Evolutionary conservation across 1,140 invertebrate species (phyloP).

Genomic region (Eueides isabella): DNA sequence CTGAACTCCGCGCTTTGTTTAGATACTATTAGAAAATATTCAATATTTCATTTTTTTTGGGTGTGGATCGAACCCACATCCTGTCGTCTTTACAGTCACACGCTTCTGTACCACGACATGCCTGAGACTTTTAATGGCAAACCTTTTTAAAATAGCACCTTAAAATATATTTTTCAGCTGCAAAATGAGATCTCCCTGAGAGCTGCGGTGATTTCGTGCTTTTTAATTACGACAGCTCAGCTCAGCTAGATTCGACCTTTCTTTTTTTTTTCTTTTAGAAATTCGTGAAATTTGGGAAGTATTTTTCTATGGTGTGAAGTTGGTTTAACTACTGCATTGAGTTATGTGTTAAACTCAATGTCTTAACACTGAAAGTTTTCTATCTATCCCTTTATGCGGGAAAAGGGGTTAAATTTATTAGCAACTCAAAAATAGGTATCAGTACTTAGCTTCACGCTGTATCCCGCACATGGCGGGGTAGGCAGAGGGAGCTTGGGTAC

Average conservation of each 20-base stretch:
- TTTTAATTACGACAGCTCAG: conserved; percentile 29
- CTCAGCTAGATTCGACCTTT: conserved; percentile 21
- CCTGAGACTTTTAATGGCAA: conserved; percentile 30
- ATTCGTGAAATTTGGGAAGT: background rate
- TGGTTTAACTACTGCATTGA: background rate
- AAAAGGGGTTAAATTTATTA: background rate
- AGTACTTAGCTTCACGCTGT: no score
- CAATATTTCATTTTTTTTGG: no score
- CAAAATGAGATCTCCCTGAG: conserved; percentile 15
- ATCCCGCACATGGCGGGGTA: no score
- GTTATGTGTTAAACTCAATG: no score
- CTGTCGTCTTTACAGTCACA: no score
- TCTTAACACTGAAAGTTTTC: background rate
- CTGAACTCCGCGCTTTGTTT: no score
- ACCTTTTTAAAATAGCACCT: conserved; percentile 33
- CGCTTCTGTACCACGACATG: no score
- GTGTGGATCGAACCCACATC: no score
- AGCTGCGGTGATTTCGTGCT: conserved; percentile 21
- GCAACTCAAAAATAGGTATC: no score
- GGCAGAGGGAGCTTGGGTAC: no score
- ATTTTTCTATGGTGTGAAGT: background rate
- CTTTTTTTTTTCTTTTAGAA: background rate
- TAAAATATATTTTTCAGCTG: conserved; percentile 29
- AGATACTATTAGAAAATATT: no score
- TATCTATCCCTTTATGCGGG: background rate